Evolutionary conservation across 2,797 vertebrate species (phyloP).

Genomic region (Dallia pectoralis): DNA sequence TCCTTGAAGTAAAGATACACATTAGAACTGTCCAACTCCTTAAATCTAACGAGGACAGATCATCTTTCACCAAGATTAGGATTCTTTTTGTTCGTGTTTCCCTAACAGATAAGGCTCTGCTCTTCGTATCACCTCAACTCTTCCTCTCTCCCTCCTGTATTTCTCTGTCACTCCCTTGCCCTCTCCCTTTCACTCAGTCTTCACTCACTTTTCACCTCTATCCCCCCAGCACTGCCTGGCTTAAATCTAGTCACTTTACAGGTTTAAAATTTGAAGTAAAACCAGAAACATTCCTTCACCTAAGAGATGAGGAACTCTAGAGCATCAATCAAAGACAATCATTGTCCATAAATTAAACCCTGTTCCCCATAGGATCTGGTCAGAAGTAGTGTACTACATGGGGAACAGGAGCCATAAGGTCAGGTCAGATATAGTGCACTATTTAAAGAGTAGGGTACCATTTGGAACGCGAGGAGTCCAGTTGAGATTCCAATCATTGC

Average conservation of each 20-base stretch:
- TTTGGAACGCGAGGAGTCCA: neutral
- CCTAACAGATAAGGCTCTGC: neutral
- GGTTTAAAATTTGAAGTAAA: neutral
- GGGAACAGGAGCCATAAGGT: too few relatives aligned
- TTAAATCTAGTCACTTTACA: neutral
- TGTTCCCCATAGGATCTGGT: neutral
- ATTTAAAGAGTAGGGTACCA: neutral
- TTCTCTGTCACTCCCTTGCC: neutral
- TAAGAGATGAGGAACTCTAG: neutral
- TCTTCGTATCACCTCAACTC: neutral
- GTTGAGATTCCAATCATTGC: conserved; percentile 15
- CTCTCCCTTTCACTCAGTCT: neutral
- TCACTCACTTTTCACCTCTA: neutral
- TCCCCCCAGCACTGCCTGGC: conserved; percentile 5
- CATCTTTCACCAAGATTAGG: conserved; percentile 5
- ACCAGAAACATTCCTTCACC: neutral
- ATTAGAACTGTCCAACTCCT: neutral
- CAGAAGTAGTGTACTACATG: too few relatives aligned
- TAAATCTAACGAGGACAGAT: conserved; percentile 10
- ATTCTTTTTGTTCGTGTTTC: neutral
- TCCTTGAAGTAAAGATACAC: neutral
- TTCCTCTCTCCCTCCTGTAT: neutral
- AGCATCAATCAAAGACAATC: conserved; percentile 32
- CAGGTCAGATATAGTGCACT: too few relatives aligned
- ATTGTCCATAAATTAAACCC: neutral